Evolutionary conservation across 2,888 invertebrate genomes (phyloP), one percentile per base, ranked within the genome.

Genomic region (Nomada lathburiana): DNA sequence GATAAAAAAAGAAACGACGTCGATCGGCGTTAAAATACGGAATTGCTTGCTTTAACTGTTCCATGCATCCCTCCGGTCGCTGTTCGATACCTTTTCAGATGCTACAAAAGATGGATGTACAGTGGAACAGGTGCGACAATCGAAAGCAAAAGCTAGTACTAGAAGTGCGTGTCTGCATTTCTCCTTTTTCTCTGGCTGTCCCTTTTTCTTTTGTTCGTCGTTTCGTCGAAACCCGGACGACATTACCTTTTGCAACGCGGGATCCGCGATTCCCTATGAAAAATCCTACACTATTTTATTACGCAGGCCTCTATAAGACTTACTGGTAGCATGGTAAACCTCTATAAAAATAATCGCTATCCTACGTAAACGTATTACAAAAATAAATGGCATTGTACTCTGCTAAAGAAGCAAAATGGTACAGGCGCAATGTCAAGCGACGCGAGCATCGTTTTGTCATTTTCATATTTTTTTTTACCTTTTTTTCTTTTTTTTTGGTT

Each of bases 381-480:
- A 93, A 93, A 93, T 93, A 93, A 93, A 93, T 93, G 93, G 93
- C 93, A 92, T 93, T 92, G 92, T 93, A 93, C 93, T 93, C 93
- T 93, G 93, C 93, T 93, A 93, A 93, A 92, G 91, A 93, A 93
- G 93, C 93, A 93, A 93, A 93, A 93, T 93, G 92, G 92, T 93
- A 93, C 92, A 93, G 92, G 93, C 92, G 93, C 92, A 92, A 92
- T 92, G 91, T 93, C 92, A 91, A 92, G 91, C 91, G 90, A 92
- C 90, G 89, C 92, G 88, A 90, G 89, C 90, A 89, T 91, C 88
- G 86, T 89, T 84, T 73, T 68, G 26, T 57, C 18, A 44, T 50
- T 13, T 36, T 36, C 36, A 42, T 42, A 11, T n/a, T 62, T 36
- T 36, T 50, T 60, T 69, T 13, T 2, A 42, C n/a, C 16, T 47